phyloP scores from a whole-genome alignment of 2,797 vertebrate genomes.

The Sebastes elongatus region DNA sequence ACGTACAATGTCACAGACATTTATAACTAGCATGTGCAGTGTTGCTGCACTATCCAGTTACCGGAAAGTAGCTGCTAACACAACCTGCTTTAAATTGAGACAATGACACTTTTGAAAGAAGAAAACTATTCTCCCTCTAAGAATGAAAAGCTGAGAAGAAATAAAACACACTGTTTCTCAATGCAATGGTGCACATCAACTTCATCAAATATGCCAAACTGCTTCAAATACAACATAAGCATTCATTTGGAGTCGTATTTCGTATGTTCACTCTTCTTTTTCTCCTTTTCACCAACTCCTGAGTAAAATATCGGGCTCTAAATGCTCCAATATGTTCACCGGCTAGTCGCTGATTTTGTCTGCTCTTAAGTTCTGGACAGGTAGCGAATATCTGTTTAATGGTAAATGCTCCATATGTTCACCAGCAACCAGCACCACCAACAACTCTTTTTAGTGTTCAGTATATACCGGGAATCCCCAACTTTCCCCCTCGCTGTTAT shows the following conservation, averaged over 20 bases:
- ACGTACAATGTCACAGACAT: conserved; percentile 37
- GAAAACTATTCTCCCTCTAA: too few relatives aligned
- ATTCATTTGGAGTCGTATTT: neutral
- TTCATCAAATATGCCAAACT: too few relatives aligned
- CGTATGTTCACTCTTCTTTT: neutral
- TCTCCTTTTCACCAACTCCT: too few relatives aligned
- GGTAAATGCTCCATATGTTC: neutral
- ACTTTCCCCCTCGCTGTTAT: neutral
- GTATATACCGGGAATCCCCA: neutral
- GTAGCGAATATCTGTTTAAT: neutral
- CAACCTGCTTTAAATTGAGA: neutral
- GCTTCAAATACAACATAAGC: neutral
- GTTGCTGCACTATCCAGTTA: neutral
- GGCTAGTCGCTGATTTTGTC: too few relatives aligned
- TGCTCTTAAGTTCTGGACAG: neutral
- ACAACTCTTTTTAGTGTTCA: neutral
- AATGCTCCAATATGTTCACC: too few relatives aligned
- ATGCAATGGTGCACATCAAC: too few relatives aligned
- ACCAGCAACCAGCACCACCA: too few relatives aligned
- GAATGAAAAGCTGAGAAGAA: too few relatives aligned
- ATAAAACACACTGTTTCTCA: too few relatives aligned
- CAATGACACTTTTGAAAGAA: neutral
- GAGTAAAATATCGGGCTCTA: too few relatives aligned
- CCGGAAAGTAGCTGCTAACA: neutral
- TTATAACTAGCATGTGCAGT: conserved; percentile 7